A percentile compares a stretch with the other conserved stretches of the same genome.
These are phyloP conservation scores for Drosophila watanabei DNA, from an alignment of 1,140 invertebrate genomes.

Conservation along the genomic window DNA sequence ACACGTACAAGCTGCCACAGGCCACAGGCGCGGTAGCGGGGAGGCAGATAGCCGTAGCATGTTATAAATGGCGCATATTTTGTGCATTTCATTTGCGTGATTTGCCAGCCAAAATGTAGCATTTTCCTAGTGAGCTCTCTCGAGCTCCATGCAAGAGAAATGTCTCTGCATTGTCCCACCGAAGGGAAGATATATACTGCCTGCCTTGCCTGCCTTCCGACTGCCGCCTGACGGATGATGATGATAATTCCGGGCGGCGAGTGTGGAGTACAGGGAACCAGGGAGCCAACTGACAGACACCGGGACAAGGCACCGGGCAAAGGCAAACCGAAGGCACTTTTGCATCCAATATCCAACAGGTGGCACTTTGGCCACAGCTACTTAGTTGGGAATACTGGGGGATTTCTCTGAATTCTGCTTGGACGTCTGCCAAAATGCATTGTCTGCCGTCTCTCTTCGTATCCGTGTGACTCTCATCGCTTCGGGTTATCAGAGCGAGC, in stretches of 20 bases:
- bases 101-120: conserved; percentile 79
- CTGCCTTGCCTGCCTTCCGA: neutral
- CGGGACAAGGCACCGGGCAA: neutral
- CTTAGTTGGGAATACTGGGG: conserved; percentile 28
- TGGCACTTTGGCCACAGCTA: conserved; percentile 40
- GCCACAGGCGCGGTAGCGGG: neutral
- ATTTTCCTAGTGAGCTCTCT: conserved; percentile 52
- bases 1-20: conserved; percentile 39
- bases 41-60: conserved; percentile 33
- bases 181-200: conserved; percentile 36
- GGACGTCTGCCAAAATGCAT: conserved; percentile 61
- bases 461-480: conserved; percentile 38
- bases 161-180: conserved; percentile 34
- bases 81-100: conserved; percentile 83
- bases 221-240: conserved; percentile 33
- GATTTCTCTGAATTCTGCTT: conserved; percentile 41
- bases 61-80: conserved; percentile 82
- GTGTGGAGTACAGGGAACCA: neutral
- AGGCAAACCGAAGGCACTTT: neutral
- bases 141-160: conserved; percentile 32
- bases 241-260: conserved; percentile 18
- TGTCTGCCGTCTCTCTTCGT: conserved; percentile 19
- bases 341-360: conserved; percentile 37
- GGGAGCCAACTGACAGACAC: neutral
- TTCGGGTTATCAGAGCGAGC: conserved; percentile 55